Evolutionary conservation across 2,888 invertebrate genomes (phyloP), one percentile per base, ranked within the genome.

Genomic region (Acronicta alni): DNA sequence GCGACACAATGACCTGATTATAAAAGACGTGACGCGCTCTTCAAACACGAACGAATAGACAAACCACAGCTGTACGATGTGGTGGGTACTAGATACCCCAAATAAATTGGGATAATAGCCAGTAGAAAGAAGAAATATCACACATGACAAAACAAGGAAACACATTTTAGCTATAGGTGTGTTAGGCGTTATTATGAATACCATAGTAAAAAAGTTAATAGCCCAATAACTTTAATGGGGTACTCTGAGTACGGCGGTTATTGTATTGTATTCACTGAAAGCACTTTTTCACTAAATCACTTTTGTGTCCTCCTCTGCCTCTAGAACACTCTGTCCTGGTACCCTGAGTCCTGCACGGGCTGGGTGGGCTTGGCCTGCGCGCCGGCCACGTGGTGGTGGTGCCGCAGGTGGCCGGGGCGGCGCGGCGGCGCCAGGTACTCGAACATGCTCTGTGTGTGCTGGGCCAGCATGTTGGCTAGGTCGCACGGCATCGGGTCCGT

Each of bases 401-500:
- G 95, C 38, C 96, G 89, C 86, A 96, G 96, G 95, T 81, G 98
- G 83, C 82, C 98, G 81, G 56, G 98, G 96, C 67, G 97, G 96
- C 65, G 97, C 96, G 93, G 93, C 0, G 93, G 93, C 3, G 93
- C 93, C 64, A 99, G 92, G 89, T 97, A 99, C 87, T 99, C 99
- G 87, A 99, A 99, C 99, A 99, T 99, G 89, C 98, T 98, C 83
- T 96, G 96, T 95, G 98, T 67, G 96, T 97, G 94, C 80, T 98
- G 98, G 0, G 98, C 98, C 69, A 99, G 91, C 98, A 99, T 99
- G 92, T 97, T 97, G 52, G 96, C 97, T 35, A 98, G 93, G 84
- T 98, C 98, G 82, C 97, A 97, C 0, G 99, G 99, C 97, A 98
- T 97, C 0, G 99, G 99, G 87, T 99, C 98, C 6, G 97, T 97